These are phyloP conservation scores for Hemistola chrysoprasaria DNA, from an alignment of 2,888 invertebrate genomes.

Conservation along the genomic window DNA sequence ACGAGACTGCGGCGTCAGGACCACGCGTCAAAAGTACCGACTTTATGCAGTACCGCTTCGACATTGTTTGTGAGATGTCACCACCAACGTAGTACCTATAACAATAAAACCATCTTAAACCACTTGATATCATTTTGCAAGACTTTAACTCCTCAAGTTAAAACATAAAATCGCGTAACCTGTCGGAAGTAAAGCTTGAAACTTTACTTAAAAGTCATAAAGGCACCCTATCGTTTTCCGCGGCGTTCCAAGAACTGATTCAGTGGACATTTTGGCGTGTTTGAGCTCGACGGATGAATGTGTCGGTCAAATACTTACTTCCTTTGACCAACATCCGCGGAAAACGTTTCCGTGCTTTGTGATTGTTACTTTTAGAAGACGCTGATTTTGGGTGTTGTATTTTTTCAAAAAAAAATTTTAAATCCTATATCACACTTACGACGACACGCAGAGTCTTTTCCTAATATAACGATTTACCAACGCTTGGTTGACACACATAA, in stretches of 20 bases:
- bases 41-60: conserved; percentile 43
- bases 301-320: conserved; percentile 65
- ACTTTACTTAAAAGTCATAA: conserved; percentile 49
- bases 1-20: conserved; percentile 30
- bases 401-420: too few species aligned
- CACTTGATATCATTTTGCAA: too few species aligned
- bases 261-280: conserved; percentile 46
- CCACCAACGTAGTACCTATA: conserved; percentile 55
- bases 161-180: neutral
- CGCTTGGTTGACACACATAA: too few species aligned
- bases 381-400: too few species aligned
- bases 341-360: conserved; percentile 29
- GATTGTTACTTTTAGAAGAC: conserved; percentile 6
- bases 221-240: conserved; percentile 71
- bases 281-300: conserved; percentile 39
- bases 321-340: conserved; percentile 48
- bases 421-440: too few species aligned
- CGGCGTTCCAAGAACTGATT: conserved; percentile 62
- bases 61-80: conserved; percentile 64
- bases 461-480: too few species aligned
- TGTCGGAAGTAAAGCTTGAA: conserved; percentile 23
- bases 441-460: too few species aligned
- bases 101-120: conserved; percentile 40
- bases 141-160: too few species aligned
- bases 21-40: conserved; percentile 50